Percentiles rank a stretch among this genome's conserved stretches.
Evolutionary conservation across 1,140 invertebrate genomes (phyloP).

Genomic region (Trichonephila clavata): DNA sequence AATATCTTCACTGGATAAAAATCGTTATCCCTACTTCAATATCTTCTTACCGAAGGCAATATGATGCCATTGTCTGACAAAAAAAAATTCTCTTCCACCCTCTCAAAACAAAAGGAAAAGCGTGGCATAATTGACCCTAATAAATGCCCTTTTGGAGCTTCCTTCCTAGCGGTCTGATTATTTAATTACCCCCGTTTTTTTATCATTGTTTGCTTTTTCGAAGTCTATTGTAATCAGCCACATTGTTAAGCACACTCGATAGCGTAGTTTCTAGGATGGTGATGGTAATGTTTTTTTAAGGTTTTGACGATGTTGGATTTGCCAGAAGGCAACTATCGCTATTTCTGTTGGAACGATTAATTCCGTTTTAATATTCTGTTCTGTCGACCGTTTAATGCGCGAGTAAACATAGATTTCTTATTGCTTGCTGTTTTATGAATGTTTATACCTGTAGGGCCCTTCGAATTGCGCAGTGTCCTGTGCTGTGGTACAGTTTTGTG

Average conservation of each 20-base stretch:
- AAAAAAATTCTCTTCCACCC: background rate
- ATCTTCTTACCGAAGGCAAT: conserved; percentile 16
- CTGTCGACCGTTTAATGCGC: background rate
- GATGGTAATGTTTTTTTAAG: conserved; percentile 21
- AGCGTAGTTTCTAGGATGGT: background rate
- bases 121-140: conserved; percentile 19
- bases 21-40: background rate
- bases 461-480: background rate
- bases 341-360: conserved; percentile 22
- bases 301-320: background rate
- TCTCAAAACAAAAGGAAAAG: conserved; percentile 4
- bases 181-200: conserved; percentile 23
- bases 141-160: background rate
- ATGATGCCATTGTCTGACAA: background rate
- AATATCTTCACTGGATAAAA: no score
- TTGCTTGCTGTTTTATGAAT: background rate
- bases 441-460: background rate
- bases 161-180: background rate
- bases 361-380: conserved; percentile 35
- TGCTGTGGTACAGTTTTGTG: background rate
- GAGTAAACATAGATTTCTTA: conserved; percentile 7
- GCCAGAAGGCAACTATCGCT: background rate
- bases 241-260: conserved; percentile 2
- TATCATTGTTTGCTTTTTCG: background rate
- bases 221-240: conserved; percentile 1